Percentiles rank a stretch among this genome's conserved stretches.
phyloP scores from a whole-genome alignment of 2,888 invertebrate genomes.

The Galerucella pusilla region DNA sequence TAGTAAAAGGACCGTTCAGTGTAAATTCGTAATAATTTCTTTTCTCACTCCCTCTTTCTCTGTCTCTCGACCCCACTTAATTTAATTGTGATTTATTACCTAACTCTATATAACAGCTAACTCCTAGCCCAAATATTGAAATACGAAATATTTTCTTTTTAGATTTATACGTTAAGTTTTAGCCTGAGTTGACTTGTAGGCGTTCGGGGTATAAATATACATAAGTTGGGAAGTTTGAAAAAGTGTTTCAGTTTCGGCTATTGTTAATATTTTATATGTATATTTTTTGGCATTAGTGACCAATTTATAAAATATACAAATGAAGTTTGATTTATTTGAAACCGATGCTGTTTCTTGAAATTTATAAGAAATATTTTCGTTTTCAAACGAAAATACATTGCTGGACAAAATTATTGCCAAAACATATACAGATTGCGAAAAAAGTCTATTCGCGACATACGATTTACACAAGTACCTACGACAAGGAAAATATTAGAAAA shows the following conservation, averaged over 20 bases:
- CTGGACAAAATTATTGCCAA: too few species aligned
- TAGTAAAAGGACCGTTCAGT: slow-evolving; percentile 52
- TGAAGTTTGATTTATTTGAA: slow-evolving; percentile 12
- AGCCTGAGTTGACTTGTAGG: slow-evolving; percentile 31
- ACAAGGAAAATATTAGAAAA: too few species aligned
- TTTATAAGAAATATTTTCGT: not conserved
- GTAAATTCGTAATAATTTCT: slow-evolving; percentile 52
- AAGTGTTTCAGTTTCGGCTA: slow-evolving; percentile 5
- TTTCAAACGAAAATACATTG: too few species aligned
- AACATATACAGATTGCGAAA: too few species aligned
- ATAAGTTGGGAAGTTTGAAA: slow-evolving; percentile 30
- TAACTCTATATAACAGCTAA: slow-evolving; percentile 45
- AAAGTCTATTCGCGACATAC: too few species aligned
- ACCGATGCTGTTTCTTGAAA: not conserved
- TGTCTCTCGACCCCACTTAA: slow-evolving; percentile 48
- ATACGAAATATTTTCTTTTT: slow-evolving; percentile 46
- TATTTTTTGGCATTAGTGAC: slow-evolving; percentile 15
- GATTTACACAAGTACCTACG: too few species aligned
- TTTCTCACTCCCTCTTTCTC: slow-evolving; percentile 36
- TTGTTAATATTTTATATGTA: slow-evolving; percentile 28
- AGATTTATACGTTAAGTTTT: slow-evolving; percentile 42
- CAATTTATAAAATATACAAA: slow-evolving; percentile 24
- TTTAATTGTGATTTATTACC: slow-evolving; percentile 56
- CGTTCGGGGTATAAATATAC: slow-evolving; percentile 33
- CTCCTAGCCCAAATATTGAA: slow-evolving; percentile 48